Conservation (phyloP, 2,888 invertebrate species). For the Dasysyrphus albostriatus region DNA sequence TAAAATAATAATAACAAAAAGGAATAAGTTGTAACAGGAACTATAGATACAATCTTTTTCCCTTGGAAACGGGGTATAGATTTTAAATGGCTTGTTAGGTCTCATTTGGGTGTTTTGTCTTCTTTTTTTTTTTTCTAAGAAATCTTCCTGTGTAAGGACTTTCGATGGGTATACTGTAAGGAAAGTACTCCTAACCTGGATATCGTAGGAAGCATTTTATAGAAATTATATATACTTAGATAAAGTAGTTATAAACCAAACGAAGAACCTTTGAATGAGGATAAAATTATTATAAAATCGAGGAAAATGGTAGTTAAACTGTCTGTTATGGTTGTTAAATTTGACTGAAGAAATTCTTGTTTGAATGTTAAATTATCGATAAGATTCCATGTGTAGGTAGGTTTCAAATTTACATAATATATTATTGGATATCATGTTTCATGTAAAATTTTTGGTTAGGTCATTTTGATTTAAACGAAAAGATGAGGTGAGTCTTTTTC, state of each 20-base stretch:
- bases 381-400: no score
- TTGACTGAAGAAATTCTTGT: not conserved
- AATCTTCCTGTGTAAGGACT: not conserved
- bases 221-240: not conserved
- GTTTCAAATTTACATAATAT: no score
- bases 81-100: constrained; percentile 15
- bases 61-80: not conserved
- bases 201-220: not conserved
- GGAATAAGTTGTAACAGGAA: constrained; percentile 14
- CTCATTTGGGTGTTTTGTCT: not conserved
- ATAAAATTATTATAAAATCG: constrained; percentile 10
- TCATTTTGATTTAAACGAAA: no score
- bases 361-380: not conserved
- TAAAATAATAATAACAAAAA: not conserved
- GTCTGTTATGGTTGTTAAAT: not conserved
- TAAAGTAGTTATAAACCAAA: not conserved
- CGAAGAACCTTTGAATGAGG: not conserved
- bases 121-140: not conserved
- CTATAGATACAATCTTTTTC: constrained; percentile 3
- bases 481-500: no score
- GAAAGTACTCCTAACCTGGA: not conserved
- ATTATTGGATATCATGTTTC: no score
- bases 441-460: no score
- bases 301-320: not conserved
- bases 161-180: not conserved